These are phyloP conservation scores for Drosophila varians DNA, from an alignment of 1,140 invertebrate genomes.

Conservation along the genomic window DNA sequence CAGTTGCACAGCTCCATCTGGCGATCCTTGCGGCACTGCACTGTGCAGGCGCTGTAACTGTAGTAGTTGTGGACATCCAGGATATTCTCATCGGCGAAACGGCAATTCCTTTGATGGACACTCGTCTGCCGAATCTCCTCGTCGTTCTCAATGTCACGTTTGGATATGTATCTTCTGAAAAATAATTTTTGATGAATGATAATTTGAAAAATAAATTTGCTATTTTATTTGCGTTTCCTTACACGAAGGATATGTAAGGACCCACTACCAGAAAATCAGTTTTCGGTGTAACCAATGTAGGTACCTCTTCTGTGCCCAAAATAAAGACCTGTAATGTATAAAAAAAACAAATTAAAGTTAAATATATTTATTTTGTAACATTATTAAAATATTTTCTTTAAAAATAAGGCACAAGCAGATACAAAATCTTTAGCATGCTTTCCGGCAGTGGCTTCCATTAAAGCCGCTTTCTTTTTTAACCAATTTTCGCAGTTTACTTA, in stretches of 20 bases:
- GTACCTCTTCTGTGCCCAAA: conserved; percentile 87
- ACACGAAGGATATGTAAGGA: conserved; percentile 85
- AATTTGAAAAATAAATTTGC: too few relatives aligned
- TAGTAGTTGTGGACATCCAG: conserved; percentile 87
- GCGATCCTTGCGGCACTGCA: conserved; percentile 87
- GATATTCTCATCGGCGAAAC: conserved; percentile 87
- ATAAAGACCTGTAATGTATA: conserved; percentile 84
- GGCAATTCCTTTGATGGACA: conserved; percentile 85
- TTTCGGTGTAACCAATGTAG: conserved; percentile 86
- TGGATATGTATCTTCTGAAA: conserved; percentile 84
- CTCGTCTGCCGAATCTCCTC: conserved; percentile 85
- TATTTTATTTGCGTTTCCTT: too few relatives aligned
- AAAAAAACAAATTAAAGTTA: too few relatives aligned
- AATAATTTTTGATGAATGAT: neutral
- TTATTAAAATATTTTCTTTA: too few relatives aligned
- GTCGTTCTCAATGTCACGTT: conserved; percentile 87
- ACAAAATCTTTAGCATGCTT: neutral
- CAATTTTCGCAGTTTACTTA: conserved; percentile 62
- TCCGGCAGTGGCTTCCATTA: neutral
- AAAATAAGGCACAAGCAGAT: neutral
- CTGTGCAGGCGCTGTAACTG: conserved; percentile 88
- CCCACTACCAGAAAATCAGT: conserved; percentile 85
- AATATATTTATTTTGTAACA: too few relatives aligned
- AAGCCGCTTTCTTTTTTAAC: neutral
- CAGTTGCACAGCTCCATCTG: conserved; percentile 87